Percentiles rank a stretch among this genome's conserved stretches.
These are phyloP conservation scores for Spinibarbus caldwelli DNA, from an alignment of 2,797 vertebrate genomes.

Conservation along the genomic window DNA sequence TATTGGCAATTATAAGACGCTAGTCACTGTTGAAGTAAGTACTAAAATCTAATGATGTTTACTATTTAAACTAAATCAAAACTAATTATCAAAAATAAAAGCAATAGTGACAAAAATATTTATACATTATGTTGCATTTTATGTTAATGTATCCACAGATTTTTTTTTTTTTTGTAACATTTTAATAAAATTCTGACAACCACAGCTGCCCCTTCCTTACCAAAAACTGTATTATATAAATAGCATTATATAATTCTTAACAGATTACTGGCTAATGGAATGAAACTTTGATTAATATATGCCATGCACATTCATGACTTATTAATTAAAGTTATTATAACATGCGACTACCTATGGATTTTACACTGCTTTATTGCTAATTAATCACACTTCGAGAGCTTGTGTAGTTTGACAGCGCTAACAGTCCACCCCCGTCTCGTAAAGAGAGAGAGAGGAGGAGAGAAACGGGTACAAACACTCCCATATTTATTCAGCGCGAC, in stretches of 20 bases:
- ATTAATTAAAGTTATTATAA: slow-evolving; percentile 9
- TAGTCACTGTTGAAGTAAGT: too few species aligned
- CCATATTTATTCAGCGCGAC: slow-evolving; percentile 35
- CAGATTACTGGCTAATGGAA: not conserved
- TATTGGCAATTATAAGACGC: not conserved
- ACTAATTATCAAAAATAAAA: not conserved
- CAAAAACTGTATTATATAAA: not conserved
- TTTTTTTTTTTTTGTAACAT: not conserved
- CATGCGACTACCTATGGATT: not conserved
- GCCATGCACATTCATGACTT: not conserved
- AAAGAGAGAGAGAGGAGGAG: slow-evolving; percentile 35
- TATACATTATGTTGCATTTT: too few species aligned
- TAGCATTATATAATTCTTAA: not conserved
- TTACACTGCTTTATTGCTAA: not conserved
- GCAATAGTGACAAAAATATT: not conserved
- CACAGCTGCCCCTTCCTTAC: not conserved
- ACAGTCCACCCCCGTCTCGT: not conserved
- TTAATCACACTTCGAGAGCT: not conserved
- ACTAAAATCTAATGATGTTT: too few species aligned
- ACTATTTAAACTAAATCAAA: not conserved
- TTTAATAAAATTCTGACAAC: not conserved
- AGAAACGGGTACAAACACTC: slow-evolving; percentile 34
- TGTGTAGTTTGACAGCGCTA: not conserved
- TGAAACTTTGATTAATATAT: not conserved
- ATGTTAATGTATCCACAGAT: not conserved